Base-by-base conservation (phyloP, 2,888 invertebrate genomes). In the Catocala sponsa region DNA sequence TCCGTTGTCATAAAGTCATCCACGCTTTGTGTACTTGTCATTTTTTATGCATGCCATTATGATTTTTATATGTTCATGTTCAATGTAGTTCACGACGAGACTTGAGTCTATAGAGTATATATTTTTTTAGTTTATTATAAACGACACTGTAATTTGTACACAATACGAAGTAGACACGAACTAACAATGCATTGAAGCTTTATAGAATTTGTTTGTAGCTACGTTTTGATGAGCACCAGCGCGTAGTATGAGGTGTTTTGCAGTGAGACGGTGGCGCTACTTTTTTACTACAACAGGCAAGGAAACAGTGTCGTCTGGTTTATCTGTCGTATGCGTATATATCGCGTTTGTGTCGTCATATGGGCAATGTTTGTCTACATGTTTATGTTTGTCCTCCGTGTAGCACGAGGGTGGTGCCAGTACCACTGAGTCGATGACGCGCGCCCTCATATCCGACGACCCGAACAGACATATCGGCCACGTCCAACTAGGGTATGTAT, bases 401-500 rank as follows among this genome's bases (percentile, higher is more conserved):
- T 96, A 97, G 97, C 97, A 97, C 96, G 97, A 97, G 96, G 97
- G 97, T 96, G 98, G 98, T 95, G 96, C 97, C 94, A 97, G 96
- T 96, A 97, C 97, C 95, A 98, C 98, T 95, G 98, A 98, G 95
- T 98, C 98, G 95, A 98, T 98, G 98, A 98, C 98, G 95, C 97
- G 98, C 94, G 98, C 98, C 95, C 97, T 98, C 95, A 98, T 98
- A 95, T 97, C 97, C 95, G 98, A 98, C 95, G 98, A 98, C 96
- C 97, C 97, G 95, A 97, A 97, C 95, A 96, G 97, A 95, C 97
- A 97, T 95, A 96, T 97, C 95, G 98, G 98, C 95, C 98, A 98
- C 95, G 98, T 98, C 94, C 98, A 98, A 95, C 96, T 98, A 95
- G 98, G 98, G 98, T 98, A 98, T 96, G 98, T 98, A 97, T 96